Evolutionary conservation across 2,113 vertebrate genomes (phyloP).

Genomic region (Dolichotis patagonum): DNA sequence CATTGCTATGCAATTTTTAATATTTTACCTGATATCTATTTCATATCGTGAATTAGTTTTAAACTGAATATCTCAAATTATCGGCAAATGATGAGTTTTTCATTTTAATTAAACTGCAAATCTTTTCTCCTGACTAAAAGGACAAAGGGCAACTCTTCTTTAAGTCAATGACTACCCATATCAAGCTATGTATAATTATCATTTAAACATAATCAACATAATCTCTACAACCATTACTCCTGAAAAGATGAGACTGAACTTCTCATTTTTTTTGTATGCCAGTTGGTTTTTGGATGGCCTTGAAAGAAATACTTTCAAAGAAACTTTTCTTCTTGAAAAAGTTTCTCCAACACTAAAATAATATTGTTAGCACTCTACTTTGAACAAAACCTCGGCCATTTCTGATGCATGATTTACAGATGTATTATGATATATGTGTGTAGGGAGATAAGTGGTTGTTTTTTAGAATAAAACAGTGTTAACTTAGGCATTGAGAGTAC

Average conservation of each 20-base stretch:
- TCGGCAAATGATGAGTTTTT: constrained; percentile 1
- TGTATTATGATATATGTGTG: not conserved
- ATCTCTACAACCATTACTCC: constrained; percentile 3
- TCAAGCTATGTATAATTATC: constrained; percentile 2
- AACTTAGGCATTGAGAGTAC: not conserved
- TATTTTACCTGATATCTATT: not conserved
- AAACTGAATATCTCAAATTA: constrained; percentile 36
- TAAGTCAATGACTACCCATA: constrained; percentile 2
- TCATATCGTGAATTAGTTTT: constrained; percentile 20
- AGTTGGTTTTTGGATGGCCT: not conserved
- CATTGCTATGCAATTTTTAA: not conserved
- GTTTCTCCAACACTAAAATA: not conserved
- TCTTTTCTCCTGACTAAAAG: constrained; percentile 21
- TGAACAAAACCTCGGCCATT: not conserved
- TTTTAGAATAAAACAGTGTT: not conserved
- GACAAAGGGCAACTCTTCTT: constrained; percentile 36
- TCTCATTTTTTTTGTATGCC: not conserved
- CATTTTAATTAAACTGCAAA: constrained; percentile 57
- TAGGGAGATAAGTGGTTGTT: not conserved
- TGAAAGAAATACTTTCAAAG: constrained; percentile 29
- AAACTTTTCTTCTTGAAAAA: constrained; percentile 18
- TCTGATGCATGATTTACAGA: not conserved
- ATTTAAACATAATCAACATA: constrained; percentile 36
- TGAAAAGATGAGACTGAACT: constrained; percentile 21
- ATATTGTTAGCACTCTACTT: not conserved